Evolutionary conservation across 2,113 vertebrate species (phyloP).

Genomic region (Cairina moschata): DNA sequence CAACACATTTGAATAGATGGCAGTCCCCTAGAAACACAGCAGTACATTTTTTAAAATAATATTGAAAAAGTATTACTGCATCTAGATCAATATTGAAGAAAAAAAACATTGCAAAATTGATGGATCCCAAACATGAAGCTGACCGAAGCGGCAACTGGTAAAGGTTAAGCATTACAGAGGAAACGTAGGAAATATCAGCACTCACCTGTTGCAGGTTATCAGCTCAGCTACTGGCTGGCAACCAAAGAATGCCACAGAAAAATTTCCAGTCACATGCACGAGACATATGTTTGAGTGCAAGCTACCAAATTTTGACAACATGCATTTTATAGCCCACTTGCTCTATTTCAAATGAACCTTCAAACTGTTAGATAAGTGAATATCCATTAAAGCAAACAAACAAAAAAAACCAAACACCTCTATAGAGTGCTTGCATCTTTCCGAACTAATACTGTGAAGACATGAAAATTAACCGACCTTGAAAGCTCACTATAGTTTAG

Average conservation of each 20-base stretch:
- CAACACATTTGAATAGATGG: not conserved
- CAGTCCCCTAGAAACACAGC: not conserved
- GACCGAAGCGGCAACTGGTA: not conserved
- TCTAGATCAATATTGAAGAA: not conserved
- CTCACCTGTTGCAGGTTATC: not conserved
- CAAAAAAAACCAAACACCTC: not conserved
- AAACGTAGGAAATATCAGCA: not conserved
- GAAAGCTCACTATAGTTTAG: not conserved
- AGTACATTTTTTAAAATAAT: not conserved
- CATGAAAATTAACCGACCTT: not conserved
- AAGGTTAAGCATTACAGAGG: not conserved
- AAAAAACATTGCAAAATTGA: not conserved
- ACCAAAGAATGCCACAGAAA: not conserved
- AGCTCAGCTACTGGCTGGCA: not conserved
- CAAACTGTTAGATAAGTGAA: not conserved
- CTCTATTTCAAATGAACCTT: not conserved
- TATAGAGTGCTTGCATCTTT: not conserved
- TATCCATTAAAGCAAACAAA: not conserved
- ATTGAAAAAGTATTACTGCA: not conserved
- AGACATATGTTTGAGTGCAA: not conserved
- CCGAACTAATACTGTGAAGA: not conserved
- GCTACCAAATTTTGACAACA: not conserved
- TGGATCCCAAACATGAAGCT: not conserved
- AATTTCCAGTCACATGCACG: constrained; percentile 14
- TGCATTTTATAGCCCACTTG: not conserved